phyloP scores from a whole-genome alignment of 1,140 invertebrate genomes.

The Ceratosolen fusciceps region DNA sequence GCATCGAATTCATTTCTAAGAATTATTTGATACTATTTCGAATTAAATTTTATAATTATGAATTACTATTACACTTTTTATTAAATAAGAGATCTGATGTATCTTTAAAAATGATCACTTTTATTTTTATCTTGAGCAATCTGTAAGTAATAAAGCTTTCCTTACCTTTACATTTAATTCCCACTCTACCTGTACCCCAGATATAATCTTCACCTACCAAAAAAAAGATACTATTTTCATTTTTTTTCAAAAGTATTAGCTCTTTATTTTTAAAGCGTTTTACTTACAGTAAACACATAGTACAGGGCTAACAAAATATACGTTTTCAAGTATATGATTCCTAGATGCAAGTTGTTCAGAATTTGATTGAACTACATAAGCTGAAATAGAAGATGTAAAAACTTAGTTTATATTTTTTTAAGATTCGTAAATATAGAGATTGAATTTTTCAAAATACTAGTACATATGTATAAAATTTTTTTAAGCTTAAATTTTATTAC shows the following conservation, averaged over 20 bases:
- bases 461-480: not conserved
- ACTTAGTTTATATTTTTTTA: too few relatives aligned
- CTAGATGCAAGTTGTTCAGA: conserved; percentile 53
- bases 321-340: conserved; percentile 63
- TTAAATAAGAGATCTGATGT: too few relatives aligned
- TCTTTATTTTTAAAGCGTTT: conserved; percentile 23
- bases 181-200: conserved; percentile 75
- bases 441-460: not conserved
- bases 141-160: conserved; percentile 25
- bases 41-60: too few relatives aligned
- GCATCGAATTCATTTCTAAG: too few relatives aligned
- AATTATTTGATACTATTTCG: too few relatives aligned
- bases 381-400: conserved; percentile 54
- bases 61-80: too few relatives aligned
- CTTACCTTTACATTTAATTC: conserved; percentile 72
- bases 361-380: conserved; percentile 63
- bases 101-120: too few relatives aligned
- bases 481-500: conserved; percentile 32
- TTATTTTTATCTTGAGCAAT: too few relatives aligned
- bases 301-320: conserved; percentile 71
- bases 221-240: conserved; percentile 45
- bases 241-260: conserved; percentile 25
- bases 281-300: conserved; percentile 74
- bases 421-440: too few relatives aligned
- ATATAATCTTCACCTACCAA: conserved; percentile 75